These are phyloP conservation scores for Antheraea mylitta DNA, from an alignment of 1,140 invertebrate genomes.

Conservation along the genomic window DNA sequence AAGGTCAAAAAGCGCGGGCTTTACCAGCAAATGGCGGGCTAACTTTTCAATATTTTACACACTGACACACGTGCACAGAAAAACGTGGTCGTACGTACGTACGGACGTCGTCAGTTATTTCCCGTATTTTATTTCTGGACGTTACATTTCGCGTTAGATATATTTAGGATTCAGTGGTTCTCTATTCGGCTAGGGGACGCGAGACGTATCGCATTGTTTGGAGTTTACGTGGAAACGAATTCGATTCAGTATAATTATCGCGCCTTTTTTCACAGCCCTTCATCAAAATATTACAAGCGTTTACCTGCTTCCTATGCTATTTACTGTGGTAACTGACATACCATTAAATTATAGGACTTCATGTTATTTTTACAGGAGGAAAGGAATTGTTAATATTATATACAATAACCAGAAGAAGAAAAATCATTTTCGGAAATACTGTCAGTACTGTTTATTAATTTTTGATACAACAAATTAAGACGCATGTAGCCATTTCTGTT, in stretches of 20 bases:
- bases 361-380: too few relatives aligned
- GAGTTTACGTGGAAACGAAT: not conserved
- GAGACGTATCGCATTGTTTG: slow-evolving; percentile 6
- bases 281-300: too few relatives aligned
- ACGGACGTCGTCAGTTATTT: slow-evolving; percentile 7
- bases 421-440: too few relatives aligned
- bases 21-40: not conserved
- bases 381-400: too few relatives aligned
- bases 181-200: slow-evolving; percentile 39
- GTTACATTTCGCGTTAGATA: slow-evolving; percentile 51
- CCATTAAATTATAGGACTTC: too few relatives aligned
- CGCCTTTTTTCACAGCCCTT: not conserved
- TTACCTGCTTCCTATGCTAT: too few relatives aligned
- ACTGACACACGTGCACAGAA: slow-evolving; percentile 38
- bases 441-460: too few relatives aligned
- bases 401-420: too few relatives aligned
- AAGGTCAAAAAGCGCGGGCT: not conserved
- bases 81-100: slow-evolving; percentile 31
- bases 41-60: slow-evolving; percentile 18
- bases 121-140: slow-evolving; percentile 53
- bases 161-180: slow-evolving; percentile 44
- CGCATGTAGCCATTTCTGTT: too few relatives aligned
- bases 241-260: not conserved
- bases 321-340: too few relatives aligned
- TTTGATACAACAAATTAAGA: too few relatives aligned